phyloP scores from a whole-genome alignment of 2,888 invertebrate species.

The Autographa gamma region DNA sequence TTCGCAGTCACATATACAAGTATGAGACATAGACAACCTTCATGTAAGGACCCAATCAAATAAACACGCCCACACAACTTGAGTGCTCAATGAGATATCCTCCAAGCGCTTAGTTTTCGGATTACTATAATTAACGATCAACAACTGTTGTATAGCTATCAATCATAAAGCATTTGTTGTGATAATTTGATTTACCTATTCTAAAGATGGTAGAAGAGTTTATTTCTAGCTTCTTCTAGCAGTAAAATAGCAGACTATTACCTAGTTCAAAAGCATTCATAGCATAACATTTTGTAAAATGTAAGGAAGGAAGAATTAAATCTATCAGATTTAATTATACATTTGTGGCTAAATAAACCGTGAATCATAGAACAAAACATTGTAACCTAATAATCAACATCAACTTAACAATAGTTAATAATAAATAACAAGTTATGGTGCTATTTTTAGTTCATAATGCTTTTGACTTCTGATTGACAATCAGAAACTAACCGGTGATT shows the following conservation, averaged over 20 bases:
- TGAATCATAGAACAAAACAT: background rate
- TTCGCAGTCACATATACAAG: too few relatives aligned
- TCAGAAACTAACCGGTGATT: slow-evolving; percentile 12
- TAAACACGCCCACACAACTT: background rate
- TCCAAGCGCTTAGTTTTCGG: background rate
- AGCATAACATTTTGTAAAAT: too few relatives aligned
- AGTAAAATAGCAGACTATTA: too few relatives aligned
- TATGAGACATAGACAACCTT: background rate
- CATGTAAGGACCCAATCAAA: background rate
- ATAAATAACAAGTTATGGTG: background rate
- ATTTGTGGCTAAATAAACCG: too few relatives aligned
- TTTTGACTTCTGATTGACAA: slow-evolving; percentile 39
- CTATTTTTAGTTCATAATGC: slow-evolving; percentile 8
- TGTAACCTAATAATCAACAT: background rate
- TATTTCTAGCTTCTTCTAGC: too few relatives aligned
- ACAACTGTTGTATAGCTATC: background rate
- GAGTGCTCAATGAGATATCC: background rate
- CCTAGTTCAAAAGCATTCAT: too few relatives aligned
- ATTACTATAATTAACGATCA: background rate
- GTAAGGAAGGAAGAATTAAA: background rate
- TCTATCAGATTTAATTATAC: too few relatives aligned
- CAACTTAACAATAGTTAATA: background rate
- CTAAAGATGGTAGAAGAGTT: background rate
- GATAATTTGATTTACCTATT: background rate
- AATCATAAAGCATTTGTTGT: background rate